Percentiles rank a stretch among this genome's conserved stretches.
Evolutionary conservation across 2,113 vertebrate species (phyloP).

Genomic region (Toxostoma redivivum): DNA sequence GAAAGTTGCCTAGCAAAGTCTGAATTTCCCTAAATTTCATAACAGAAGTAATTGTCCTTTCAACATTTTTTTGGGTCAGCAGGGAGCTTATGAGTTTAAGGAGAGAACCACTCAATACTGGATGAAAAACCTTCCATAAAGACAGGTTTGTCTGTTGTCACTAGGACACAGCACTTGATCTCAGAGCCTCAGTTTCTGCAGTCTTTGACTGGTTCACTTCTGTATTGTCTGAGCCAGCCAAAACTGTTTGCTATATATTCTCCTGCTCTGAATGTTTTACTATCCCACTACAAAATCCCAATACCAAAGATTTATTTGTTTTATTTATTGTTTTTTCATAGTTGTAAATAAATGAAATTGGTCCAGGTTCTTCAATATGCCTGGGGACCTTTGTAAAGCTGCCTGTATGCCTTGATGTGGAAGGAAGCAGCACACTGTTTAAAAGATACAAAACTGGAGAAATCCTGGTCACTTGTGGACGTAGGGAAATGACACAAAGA

Average conservation of each 20-base stretch:
- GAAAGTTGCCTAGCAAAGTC: not conserved
- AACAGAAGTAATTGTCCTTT: not conserved
- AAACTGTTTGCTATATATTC: not conserved
- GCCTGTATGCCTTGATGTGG: not conserved
- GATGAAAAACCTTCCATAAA: not conserved
- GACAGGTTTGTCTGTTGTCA: not conserved
- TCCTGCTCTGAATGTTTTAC: not conserved
- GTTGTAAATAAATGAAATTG: not conserved
- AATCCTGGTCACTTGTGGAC: not conserved
- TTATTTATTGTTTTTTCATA: not conserved
- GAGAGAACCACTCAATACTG: not conserved
- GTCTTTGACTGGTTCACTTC: not conserved
- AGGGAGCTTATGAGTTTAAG: not conserved
- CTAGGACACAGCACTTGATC: not conserved
- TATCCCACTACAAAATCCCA: not conserved
- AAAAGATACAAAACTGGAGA: not conserved
- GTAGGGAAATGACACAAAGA: not conserved
- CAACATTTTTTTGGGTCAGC: not conserved
- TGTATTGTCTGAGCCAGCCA: not conserved
- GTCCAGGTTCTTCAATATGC: not conserved
- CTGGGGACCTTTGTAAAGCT: not conserved
- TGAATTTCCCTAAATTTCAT: not conserved
- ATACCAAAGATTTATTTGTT: not conserved
- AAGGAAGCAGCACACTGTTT: not conserved
- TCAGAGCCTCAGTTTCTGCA: not conserved